These are phyloP conservation scores for Amblyopsis hoosieri DNA, from an alignment of 2,797 vertebrate species.

Conservation along the genomic window DNA sequence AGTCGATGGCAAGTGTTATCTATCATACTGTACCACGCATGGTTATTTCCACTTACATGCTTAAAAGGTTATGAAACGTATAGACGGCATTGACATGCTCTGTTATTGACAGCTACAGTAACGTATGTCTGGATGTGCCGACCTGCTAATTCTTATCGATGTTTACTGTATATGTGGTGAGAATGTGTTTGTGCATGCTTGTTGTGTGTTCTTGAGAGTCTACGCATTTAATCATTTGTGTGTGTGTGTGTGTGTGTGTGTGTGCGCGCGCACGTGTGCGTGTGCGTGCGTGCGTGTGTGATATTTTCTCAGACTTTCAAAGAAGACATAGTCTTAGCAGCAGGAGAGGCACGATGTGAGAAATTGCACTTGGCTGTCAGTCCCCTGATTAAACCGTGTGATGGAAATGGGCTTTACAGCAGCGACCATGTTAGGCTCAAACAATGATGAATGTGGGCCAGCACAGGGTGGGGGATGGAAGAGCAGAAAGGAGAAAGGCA, in stretches of 20 bases:
- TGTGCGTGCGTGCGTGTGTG: not conserved
- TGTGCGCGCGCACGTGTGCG: constrained; percentile 1
- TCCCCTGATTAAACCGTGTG: constrained; percentile 42
- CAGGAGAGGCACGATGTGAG: constrained; percentile 29
- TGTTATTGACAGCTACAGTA: constrained; percentile 23
- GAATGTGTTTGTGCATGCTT: constrained; percentile 16
- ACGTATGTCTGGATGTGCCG: constrained; percentile 9
- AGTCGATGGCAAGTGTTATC: not conserved
- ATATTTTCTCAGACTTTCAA: constrained; percentile 8
- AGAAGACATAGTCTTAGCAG: constrained; percentile 25
- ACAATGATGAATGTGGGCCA: constrained; percentile 20
- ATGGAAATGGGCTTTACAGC: constrained; percentile 16
- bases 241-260: constrained; percentile 4
- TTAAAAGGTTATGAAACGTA: constrained; percentile 10
- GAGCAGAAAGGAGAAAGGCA: constrained; percentile 7
- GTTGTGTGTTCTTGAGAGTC: constrained; percentile 7
- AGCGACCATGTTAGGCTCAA: constrained; percentile 20
- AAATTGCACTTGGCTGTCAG: constrained; percentile 44
- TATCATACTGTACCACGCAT: constrained; percentile 6
- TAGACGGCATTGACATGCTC: constrained; percentile 22
- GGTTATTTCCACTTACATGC: constrained; percentile 12
- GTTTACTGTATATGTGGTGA: constrained; percentile 9
- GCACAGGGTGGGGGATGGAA: not conserved
- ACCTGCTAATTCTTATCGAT: constrained; percentile 28
- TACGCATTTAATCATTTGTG: constrained; percentile 13